Evolutionary conservation across 2,797 vertebrate species (phyloP).

Genomic region (Mormyrus proboscirostris): DNA sequence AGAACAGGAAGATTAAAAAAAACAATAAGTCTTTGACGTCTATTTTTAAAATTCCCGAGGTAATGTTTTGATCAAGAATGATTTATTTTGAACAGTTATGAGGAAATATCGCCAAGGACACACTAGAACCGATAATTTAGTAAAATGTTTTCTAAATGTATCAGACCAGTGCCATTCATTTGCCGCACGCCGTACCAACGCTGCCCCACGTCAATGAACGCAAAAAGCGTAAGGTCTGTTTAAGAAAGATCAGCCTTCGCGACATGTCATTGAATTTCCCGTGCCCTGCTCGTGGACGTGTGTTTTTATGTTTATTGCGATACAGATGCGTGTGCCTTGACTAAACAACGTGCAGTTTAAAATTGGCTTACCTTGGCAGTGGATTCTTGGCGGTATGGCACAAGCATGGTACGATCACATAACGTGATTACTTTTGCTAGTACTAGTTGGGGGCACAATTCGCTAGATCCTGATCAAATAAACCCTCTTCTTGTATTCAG

Average conservation of each 20-base stretch:
- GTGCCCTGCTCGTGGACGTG: neutral
- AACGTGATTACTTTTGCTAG: conserved; percentile 7
- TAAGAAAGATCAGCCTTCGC: neutral
- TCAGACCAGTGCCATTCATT: conserved; percentile 23
- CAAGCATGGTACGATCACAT: neutral
- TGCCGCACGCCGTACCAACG: conserved; percentile 21
- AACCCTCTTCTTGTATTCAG: neutral
- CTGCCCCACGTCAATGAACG: conserved; percentile 20
- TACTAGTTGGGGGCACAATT: neutral
- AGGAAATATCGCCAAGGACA: neutral
- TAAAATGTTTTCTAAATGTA: conserved; percentile 8
- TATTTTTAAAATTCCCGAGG: conserved; percentile 21
- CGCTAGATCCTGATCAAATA: neutral
- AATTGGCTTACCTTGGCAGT: neutral
- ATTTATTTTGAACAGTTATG: neutral
- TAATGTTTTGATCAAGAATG: neutral
- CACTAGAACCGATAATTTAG: neutral
- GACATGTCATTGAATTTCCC: neutral
- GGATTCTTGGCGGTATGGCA: neutral
- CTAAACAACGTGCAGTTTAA: neutral
- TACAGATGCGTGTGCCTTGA: neutral
- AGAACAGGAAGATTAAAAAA: conserved; percentile 23
- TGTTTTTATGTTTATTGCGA: neutral
- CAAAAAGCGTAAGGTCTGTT: neutral
- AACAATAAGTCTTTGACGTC: conserved; percentile 22